Base-by-base conservation (phyloP, 2,888 invertebrate genomes). In the Geophilus truncorum region DNA sequence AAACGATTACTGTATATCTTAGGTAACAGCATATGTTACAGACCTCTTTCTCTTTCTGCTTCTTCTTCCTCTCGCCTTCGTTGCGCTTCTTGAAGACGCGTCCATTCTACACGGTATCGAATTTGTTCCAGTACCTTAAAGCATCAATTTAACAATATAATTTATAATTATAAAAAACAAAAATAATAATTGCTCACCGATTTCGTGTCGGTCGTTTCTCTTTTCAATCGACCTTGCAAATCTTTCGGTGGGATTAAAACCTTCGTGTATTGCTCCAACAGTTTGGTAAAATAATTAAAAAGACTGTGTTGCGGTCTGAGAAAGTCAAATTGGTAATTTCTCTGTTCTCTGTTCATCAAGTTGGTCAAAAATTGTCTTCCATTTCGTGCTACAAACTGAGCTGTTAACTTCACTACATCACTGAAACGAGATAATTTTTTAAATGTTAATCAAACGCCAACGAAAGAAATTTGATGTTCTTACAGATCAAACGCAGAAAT, bases 251-350 rank as follows among this genome's bases (percentile, higher is more conserved):
- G 98, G 85, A 98, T 93, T 5, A 98, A 89, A 21, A 98, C 87
- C 89, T 99, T 99, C 0, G 98, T 98, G 85, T 99, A 99, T 87
- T 99, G 99, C 86, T 99, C 98, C 77, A 99, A 90, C 0, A 99
- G 90, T 85, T 98, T 95, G 0, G 98, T 98, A 86, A 99, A 99
- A 88, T 99, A 99, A 85, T 95, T 96, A 87, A 99, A 99, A 12
- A 98, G 90, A 0, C 97, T 97, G 89, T 99, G 99, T 85, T 99
- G 98, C 0, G 99, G 99, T 1, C 98, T 91, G 3, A 99, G 90
- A 87, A 99, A 99, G 87, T 99, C 99, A 89, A 99, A 99, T 87
- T 98, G 98, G 85, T 95, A 98, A 86, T 99, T 99, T 2, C 98
- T 90, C 86, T 97, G 97, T 86, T 99, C 99, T 23, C 97, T 91